phyloP scores from a whole-genome alignment of 1,140 invertebrate species.

The Antheraea pernyi region DNA sequence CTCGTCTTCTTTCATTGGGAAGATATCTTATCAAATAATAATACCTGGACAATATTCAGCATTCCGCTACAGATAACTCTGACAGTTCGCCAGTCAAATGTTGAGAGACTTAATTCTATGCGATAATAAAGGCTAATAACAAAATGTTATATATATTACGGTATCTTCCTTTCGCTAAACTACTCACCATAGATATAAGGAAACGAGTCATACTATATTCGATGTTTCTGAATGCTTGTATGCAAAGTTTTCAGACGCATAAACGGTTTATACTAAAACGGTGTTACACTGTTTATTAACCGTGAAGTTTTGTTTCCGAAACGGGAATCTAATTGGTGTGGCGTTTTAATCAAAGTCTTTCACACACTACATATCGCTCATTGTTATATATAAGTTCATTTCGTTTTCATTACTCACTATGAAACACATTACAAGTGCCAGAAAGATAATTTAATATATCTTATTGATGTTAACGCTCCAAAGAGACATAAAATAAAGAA shows the following conservation, averaged over 20 bases:
- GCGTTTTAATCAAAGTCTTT: conserved; percentile 11
- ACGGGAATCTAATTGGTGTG: conserved; percentile 35
- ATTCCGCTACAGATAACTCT: too few relatives aligned
- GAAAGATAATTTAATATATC: too few relatives aligned
- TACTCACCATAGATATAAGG: neutral
- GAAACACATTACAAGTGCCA: too few relatives aligned
- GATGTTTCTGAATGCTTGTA: conserved; percentile 39
- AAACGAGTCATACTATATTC: neutral
- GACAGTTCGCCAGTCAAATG: too few relatives aligned
- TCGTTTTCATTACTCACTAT: neutral
- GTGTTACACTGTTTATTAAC: conserved; percentile 58
- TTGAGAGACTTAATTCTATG: too few relatives aligned
- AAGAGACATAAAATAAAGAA: too few relatives aligned
- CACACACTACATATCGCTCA: neutral
- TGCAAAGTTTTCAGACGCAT: conserved; percentile 52
- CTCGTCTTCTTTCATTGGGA: too few relatives aligned
- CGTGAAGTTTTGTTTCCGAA: conserved; percentile 47
- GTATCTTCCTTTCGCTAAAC: neutral
- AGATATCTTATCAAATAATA: too few relatives aligned
- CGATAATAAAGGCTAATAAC: neutral
- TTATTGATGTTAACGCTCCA: too few relatives aligned
- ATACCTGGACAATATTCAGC: too few relatives aligned
- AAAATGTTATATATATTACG: neutral
- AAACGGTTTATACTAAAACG: conserved; percentile 61
- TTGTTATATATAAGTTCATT: neutral